Conservation (phyloP, 2,797 vertebrate genomes). For the Spondyliosoma cantharus region DNA sequence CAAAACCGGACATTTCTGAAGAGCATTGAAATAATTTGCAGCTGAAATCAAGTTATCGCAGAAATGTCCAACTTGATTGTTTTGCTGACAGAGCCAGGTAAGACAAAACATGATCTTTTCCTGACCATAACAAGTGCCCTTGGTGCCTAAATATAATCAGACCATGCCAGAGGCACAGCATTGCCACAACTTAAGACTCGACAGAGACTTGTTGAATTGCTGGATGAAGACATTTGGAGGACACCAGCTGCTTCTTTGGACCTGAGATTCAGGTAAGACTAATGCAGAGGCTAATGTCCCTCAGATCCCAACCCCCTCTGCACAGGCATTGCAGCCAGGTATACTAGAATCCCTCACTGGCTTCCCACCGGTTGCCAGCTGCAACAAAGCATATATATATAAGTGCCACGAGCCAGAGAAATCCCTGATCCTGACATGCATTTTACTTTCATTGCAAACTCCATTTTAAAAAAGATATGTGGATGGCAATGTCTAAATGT, state of each 20-base stretch:
- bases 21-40: too few species aligned
- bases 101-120: too few species aligned
- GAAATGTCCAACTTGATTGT: too few species aligned
- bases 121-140: too few species aligned
- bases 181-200: too few species aligned
- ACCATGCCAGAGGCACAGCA: too few species aligned
- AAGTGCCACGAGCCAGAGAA: background rate
- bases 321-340: background rate
- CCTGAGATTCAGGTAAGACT: slow-evolving; percentile 28
- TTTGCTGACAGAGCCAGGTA: too few species aligned
- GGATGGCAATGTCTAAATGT: background rate
- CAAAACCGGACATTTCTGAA: too few species aligned
- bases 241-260: slow-evolving; percentile 46
- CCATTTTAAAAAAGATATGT: background rate
- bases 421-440: background rate
- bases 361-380: background rate
- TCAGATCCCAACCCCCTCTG: background rate
- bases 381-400: background rate
- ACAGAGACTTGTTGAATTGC: too few species aligned
- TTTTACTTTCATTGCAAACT: slow-evolving; percentile 4
- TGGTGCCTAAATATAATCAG: too few species aligned
- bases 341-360: background rate
- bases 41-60: too few species aligned
- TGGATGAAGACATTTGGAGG: background rate
- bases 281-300: slow-evolving; percentile 8